A percentile compares a stretch with the other conserved stretches of the same genome.
Evolutionary conservation across 2,113 vertebrate genomes (phyloP).

Genomic region (Cranoglanis bouderius): DNA sequence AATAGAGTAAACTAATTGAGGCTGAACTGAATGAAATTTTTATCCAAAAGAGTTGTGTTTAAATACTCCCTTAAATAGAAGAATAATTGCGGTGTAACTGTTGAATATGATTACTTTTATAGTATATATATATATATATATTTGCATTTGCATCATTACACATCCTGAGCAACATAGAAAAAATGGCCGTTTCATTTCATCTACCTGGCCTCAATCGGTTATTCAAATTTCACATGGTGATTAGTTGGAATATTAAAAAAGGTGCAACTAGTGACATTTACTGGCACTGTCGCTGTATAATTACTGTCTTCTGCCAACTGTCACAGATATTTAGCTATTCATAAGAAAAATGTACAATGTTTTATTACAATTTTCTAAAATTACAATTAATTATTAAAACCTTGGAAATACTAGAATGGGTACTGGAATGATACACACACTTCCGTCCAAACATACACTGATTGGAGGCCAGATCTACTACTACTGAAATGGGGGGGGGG

Average conservation of each 20-base stretch:
- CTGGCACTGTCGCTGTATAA: not conserved
- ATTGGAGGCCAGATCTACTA: not conserved
- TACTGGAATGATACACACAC: not conserved
- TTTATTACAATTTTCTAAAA: not conserved
- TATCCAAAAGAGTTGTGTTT: not conserved
- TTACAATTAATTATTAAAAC: not conserved
- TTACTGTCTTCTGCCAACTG: not conserved
- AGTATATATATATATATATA: too few species aligned
- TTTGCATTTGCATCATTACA: not conserved
- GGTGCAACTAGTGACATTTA: not conserved
- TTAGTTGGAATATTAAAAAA: not conserved
- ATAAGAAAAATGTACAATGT: not conserved
- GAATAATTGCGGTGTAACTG: not conserved
- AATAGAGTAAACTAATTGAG: not conserved
- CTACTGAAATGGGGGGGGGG: not conserved
- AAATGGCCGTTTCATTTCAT: not conserved
- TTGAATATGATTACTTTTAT: not conserved
- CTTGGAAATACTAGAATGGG: not conserved
- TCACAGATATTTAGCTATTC: not conserved
- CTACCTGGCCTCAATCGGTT: not conserved
- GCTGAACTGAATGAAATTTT: not conserved
- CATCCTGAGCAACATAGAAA: not conserved
- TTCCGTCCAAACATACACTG: not conserved
- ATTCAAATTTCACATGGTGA: not conserved
- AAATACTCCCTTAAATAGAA: not conserved